Conservation (phyloP, 2,113 vertebrate species). For the Apaloderma vittatum region DNA sequence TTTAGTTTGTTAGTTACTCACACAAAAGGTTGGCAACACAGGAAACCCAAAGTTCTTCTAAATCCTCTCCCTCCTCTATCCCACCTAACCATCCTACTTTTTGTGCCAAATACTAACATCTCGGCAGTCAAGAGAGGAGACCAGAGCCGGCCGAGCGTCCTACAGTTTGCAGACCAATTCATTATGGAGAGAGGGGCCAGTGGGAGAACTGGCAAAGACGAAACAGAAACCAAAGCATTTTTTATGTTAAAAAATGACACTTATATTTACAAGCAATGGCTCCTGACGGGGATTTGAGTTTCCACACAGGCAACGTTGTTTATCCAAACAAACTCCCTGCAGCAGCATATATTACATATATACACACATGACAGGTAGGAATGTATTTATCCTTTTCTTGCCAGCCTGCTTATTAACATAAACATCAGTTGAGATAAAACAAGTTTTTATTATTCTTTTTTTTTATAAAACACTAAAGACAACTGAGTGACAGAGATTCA, state of each 20-base stretch:
- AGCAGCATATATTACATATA: slow-evolving; percentile 55
- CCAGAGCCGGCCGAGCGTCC: neutral
- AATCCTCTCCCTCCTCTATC: neutral
- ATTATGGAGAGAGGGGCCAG: neutral
- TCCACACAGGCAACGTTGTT: neutral
- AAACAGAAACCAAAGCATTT: slow-evolving; percentile 39
- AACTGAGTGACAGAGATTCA: slow-evolving; percentile 64
- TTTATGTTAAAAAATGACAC: slow-evolving; percentile 36
- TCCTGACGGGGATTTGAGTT: slow-evolving; percentile 50
- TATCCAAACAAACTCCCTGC: slow-evolving; percentile 40
- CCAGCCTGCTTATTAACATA: slow-evolving; percentile 26
- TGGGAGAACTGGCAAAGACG: slow-evolving; percentile 43
- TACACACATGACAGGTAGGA: slow-evolving; percentile 40
- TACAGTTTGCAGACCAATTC: slow-evolving; percentile 37
- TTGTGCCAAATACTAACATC: slow-evolving; percentile 20
- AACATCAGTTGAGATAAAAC: slow-evolving; percentile 63
- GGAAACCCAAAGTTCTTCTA: neutral
- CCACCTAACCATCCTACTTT: neutral
- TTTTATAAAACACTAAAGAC: slow-evolving; percentile 46
- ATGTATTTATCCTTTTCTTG: slow-evolving; percentile 25
- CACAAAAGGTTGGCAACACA: neutral
- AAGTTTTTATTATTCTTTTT: slow-evolving; percentile 17
- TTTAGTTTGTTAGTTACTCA: neutral
- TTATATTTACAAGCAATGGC: slow-evolving; percentile 53
- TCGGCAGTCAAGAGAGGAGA: neutral